Conservation (phyloP, 2,113 vertebrate genomes). For the Scomber scombrus region DNA sequence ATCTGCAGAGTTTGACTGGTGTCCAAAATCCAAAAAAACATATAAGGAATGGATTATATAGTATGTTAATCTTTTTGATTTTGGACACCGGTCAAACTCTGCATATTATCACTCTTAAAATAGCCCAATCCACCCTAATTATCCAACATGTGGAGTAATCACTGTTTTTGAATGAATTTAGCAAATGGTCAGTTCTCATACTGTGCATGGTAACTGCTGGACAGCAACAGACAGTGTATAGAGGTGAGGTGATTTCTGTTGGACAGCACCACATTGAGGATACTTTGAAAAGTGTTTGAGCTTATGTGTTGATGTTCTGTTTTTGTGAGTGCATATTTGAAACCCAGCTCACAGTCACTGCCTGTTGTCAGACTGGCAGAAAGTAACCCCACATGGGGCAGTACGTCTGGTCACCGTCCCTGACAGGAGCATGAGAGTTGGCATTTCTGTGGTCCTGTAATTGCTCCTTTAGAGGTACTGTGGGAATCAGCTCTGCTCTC, state of each 20-base stretch:
- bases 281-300: not conserved
- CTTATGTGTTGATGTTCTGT: not conserved
- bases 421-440: conserved; percentile 66
- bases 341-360: not conserved
- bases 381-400: conserved; percentile 18
- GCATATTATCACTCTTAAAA: too few species aligned
- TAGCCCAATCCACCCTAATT: too few species aligned
- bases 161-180: not conserved
- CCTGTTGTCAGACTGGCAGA: conserved; percentile 11
- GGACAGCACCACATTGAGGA: not conserved
- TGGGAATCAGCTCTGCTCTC: conserved; percentile 36
- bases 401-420: conserved; percentile 44
- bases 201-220: not conserved
- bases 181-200: too few species aligned
- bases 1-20: too few species aligned
- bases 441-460: conserved; percentile 67
- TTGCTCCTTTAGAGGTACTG: conserved; percentile 56
- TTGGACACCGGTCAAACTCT: too few species aligned
- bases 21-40: too few species aligned
- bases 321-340: not conserved
- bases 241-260: not conserved
- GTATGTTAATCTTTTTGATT: too few species aligned
- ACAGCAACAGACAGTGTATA: not conserved
- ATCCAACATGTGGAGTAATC: not conserved
- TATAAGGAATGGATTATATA: too few species aligned